These are phyloP conservation scores for Amia ocellicauda DNA, from an alignment of 2,113 vertebrate genomes.

Conservation along the genomic window DNA sequence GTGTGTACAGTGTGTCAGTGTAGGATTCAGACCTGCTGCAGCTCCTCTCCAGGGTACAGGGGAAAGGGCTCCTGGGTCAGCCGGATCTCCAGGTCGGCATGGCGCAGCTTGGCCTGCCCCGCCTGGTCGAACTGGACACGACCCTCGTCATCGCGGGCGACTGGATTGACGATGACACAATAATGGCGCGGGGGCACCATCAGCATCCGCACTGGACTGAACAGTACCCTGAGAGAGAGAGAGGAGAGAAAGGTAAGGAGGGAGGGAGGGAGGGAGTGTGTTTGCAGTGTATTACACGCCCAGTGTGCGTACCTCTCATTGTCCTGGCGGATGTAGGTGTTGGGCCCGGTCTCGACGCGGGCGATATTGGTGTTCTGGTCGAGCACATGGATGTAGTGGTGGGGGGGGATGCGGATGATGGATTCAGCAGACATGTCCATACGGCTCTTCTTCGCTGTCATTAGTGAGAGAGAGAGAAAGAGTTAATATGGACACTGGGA, in stretches of 20 bases:
- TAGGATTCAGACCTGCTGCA: slow-evolving; percentile 76
- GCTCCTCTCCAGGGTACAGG: slow-evolving; percentile 75
- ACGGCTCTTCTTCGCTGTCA: slow-evolving; percentile 26
- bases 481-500: neutral
- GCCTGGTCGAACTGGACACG: slow-evolving; percentile 60
- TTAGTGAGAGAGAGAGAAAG: neutral
- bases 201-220: slow-evolving; percentile 69
- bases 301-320: slow-evolving; percentile 71
- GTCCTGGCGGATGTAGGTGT: slow-evolving; percentile 87
- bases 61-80: slow-evolving; percentile 82
- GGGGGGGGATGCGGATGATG: slow-evolving; percentile 85
- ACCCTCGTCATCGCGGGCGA: slow-evolving; percentile 49
- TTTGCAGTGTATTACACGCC: neutral
- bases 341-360: slow-evolving; percentile 78
- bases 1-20: too few relatives aligned
- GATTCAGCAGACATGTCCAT: slow-evolving; percentile 52
- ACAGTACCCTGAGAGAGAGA: slow-evolving; percentile 64
- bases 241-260: neutral
- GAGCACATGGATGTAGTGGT: slow-evolving; percentile 85
- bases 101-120: slow-evolving; percentile 80
- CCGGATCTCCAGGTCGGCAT: slow-evolving; percentile 83
- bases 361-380: slow-evolving; percentile 90
- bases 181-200: slow-evolving; percentile 84
- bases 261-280: neutral
- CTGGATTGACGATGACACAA: slow-evolving; percentile 77